Evolutionary conservation across 2,888 invertebrate species (phyloP).

Genomic region (Xylophagus ater): DNA sequence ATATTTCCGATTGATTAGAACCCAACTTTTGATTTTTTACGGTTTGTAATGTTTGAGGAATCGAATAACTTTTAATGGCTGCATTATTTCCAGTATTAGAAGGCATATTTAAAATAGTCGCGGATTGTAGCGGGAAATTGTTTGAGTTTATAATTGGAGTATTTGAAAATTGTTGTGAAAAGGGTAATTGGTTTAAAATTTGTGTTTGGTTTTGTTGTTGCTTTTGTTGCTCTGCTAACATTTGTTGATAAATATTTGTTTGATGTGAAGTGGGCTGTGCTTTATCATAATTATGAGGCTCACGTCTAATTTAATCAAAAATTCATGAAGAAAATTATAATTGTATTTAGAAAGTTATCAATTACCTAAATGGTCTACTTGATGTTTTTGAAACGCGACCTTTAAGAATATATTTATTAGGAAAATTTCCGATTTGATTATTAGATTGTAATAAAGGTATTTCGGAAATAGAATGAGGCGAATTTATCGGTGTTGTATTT

Average conservation of each 20-base stretch:
- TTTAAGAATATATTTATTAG: slow-evolving; percentile 31
- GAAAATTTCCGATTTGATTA: slow-evolving; percentile 18
- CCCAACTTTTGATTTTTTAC: slow-evolving; percentile 3
- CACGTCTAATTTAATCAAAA: slow-evolving; percentile 26
- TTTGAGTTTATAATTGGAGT: slow-evolving; percentile 3
- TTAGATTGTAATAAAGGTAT: slow-evolving; percentile 1
- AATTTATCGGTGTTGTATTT: background rate
- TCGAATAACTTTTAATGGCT: slow-evolving; percentile 19
- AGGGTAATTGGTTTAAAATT: slow-evolving; percentile 4
- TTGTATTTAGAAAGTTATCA: no score
- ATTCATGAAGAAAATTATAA: no score
- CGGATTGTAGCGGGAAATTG: slow-evolving; percentile 13
- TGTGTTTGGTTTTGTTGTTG: slow-evolving; percentile 23
- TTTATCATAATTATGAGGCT: slow-evolving; percentile 40
- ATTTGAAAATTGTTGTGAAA: slow-evolving; percentile 14
- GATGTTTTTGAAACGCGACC: slow-evolving; percentile 34
- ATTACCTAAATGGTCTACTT: slow-evolving; percentile 28
- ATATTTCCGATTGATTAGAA: slow-evolving; percentile 23
- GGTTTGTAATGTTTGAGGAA: slow-evolving; percentile 8
- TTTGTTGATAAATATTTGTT: slow-evolving; percentile 39
- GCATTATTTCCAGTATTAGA: slow-evolving; percentile 13
- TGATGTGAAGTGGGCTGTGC: slow-evolving; percentile 39
- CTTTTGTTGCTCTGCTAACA: slow-evolving; percentile 34
- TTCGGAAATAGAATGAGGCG: no score
- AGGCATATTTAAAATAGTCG: slow-evolving; percentile 22